Base-by-base conservation (phyloP, 2,888 invertebrate species). In the Athrips mouffetella region DNA sequence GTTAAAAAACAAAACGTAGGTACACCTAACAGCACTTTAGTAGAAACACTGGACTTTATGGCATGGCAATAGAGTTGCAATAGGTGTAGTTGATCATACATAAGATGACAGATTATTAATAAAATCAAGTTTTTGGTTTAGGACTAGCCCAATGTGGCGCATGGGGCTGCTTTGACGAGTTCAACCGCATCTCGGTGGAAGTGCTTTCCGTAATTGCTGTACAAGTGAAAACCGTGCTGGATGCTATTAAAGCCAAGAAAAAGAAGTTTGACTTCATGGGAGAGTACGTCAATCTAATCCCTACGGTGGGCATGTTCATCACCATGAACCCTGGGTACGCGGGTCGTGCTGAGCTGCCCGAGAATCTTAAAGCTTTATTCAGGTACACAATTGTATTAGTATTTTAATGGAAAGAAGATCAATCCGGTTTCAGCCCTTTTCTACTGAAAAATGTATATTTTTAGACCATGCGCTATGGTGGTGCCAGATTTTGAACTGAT, bases 301-400 rank as follows among this genome's bases (percentile, higher is more conserved):
- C 92, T 0, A 94, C 96, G 0, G 93, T 95, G 30, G 98, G 98
- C 1, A 93, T 97, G 85, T 98, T 98, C 67, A 97, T 98, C 51
- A 98, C 98, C 0, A 98, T 98, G 98, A 98, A 98, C 82, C 98
- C 98, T 0, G 98, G 97, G 13, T 98, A 98, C 73, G 97, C 98
- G 1, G 98, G 98, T 1, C 90, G 98, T 58, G 95, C 96, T 0
- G 96, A 96, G 74, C 83, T 96, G 45, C 96, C 96, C 0, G 96
- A 96, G 78, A 96, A 96, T 80, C 76, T 91, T 73, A 89, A 93
- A 68, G 92, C 93, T 2, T 67, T 93, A 6, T 93, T 93, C 66
- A 89, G 89, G 89, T 88, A 46, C 10, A 6, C 27, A n/a, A n/a
- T 25, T 52, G 42, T 41, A 30, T 3, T 47, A 48, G 8, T 11